Base-by-base conservation (phyloP, 2,797 vertebrate species). In the Urosaurus nigricauda region DNA sequence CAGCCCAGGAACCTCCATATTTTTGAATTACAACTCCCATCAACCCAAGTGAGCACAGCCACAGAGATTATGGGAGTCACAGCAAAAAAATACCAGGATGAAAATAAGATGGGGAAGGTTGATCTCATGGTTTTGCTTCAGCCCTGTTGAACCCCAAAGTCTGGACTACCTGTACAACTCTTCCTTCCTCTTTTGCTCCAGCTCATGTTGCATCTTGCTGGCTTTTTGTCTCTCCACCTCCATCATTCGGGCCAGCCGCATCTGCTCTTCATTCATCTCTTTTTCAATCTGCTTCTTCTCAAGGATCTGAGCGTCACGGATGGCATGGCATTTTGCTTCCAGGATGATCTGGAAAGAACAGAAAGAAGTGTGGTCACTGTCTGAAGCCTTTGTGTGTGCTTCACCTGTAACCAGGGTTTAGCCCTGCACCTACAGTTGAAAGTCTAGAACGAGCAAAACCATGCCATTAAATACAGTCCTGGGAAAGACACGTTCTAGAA, bases 201-300 rank as follows among this genome's bases (percentile, higher is more conserved):
- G 95, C 7, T 98, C 95, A 73, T 98, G 96, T 92, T 98, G 94
- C 21, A 93, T 94, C 91, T 98, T 95, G 8, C 97, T 32, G 2
- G 96, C 97, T 83, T 94, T 97, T 58, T 94, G 94, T 47, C 98
- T 94, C 37, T 98, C 97, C 83, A 94, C 92, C 93, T 98, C 98
- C 98, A 99, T 98, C 97, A 99, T 98, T 87, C 89, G 94, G 87
- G 97, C 97, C 95, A 99, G 93, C 0, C 98, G 97, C 90, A 90
- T 96, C 90, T 98, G 98, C 92, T 99, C 98, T 29, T 97, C 96
- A 0, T 86, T 87, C 92, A 98, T 1, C 89, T 98, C 98, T 0
- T 77, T 90, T 2, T 92, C 85, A 17, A 98, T 98, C 93, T 97
- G 95, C 88, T 86, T 93, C 96, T 97, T 99, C 96, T 99, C 99